Percentiles rank a stretch among this genome's conserved stretches.
Evolutionary conservation across 2,113 vertebrate genomes (phyloP).

Genomic region (Hyperopisus bebe): DNA sequence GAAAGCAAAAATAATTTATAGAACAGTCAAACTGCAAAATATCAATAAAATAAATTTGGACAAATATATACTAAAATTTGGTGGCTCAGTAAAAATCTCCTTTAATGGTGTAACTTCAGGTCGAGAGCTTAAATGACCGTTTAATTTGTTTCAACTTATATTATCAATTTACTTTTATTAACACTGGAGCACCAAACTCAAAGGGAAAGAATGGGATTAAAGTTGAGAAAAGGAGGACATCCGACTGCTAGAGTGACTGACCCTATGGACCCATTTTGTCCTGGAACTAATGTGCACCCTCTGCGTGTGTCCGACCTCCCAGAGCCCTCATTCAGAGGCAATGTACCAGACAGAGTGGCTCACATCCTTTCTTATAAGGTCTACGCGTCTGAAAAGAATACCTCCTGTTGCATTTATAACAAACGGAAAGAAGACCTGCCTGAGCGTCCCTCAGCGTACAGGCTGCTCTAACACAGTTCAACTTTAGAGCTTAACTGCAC

Average conservation of each 20-base stretch:
- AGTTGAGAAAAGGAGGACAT: slow-evolving; percentile 31
- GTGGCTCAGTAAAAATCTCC: background rate
- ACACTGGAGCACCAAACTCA: background rate
- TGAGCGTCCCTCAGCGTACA: background rate
- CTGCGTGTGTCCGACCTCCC: slow-evolving; percentile 38
- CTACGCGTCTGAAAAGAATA: slow-evolving; percentile 37
- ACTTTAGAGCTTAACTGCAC: background rate
- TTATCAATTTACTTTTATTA: background rate
- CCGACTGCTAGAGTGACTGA: slow-evolving; percentile 46
- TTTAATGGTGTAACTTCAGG: background rate
- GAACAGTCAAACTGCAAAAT: background rate
- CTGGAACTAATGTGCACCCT: background rate
- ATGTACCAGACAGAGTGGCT: slow-evolving; percentile 56
- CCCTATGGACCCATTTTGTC: slow-evolving; percentile 33
- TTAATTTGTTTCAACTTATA: background rate
- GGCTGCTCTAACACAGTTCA: background rate
- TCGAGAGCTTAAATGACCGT: background rate
- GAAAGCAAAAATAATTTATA: background rate
- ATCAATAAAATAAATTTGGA: background rate
- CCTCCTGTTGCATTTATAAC: slow-evolving; percentile 24
- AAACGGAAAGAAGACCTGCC: background rate
- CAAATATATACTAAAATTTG: background rate
- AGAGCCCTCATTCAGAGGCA: slow-evolving; percentile 53
- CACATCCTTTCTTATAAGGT: slow-evolving; percentile 47
- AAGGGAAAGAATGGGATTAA: slow-evolving; percentile 28